These are phyloP conservation scores for Takifugu rubripes DNA, from an alignment of 2,797 vertebrate species.

Conservation along the genomic window DNA sequence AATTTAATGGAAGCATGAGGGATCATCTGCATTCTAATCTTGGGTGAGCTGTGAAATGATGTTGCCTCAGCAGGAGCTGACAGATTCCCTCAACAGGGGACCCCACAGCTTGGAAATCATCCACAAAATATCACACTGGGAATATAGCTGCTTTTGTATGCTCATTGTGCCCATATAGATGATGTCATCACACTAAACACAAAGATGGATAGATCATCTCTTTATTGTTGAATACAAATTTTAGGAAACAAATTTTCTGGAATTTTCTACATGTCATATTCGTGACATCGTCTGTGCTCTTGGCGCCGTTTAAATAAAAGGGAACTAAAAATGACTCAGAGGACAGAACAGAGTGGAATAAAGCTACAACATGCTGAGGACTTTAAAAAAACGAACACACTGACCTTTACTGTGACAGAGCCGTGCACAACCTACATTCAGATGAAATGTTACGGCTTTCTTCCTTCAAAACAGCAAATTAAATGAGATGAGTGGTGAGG, in stretches of 20 bases:
- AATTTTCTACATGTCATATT: no score
- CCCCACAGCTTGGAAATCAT: slow-evolving; percentile 2
- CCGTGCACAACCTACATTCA: slow-evolving; percentile 46
- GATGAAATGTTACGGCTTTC: slow-evolving; percentile 30
- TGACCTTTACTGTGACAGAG: slow-evolving; percentile 35
- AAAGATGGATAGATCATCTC: slow-evolving; percentile 40
- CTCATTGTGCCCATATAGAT: not conserved
- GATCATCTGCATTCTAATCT: slow-evolving; percentile 55
- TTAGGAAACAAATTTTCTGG: slow-evolving; percentile 43
- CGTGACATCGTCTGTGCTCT: no score
- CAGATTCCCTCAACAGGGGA: slow-evolving; percentile 1
- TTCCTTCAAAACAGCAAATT: slow-evolving; percentile 43
- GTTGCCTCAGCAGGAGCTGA: slow-evolving; percentile 5
- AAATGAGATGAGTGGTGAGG: slow-evolving; percentile 30
- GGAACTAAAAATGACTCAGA: slow-evolving; percentile 44
- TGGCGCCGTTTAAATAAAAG: no score
- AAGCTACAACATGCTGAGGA: slow-evolving; percentile 31
- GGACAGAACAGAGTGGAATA: slow-evolving; percentile 57
- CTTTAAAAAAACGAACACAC: slow-evolving; percentile 16
- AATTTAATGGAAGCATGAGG: slow-evolving; percentile 67
- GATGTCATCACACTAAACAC: slow-evolving; percentile 10
- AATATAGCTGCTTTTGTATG: not conserved
- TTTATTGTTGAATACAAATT: slow-evolving; percentile 73
- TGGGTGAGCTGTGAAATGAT: slow-evolving; percentile 34
- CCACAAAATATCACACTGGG: not conserved